A percentile compares a stretch with the other conserved stretches of the same genome.
These are phyloP conservation scores for Hyppa rectilinea DNA, from an alignment of 2,888 invertebrate species.

Conservation along the genomic window DNA sequence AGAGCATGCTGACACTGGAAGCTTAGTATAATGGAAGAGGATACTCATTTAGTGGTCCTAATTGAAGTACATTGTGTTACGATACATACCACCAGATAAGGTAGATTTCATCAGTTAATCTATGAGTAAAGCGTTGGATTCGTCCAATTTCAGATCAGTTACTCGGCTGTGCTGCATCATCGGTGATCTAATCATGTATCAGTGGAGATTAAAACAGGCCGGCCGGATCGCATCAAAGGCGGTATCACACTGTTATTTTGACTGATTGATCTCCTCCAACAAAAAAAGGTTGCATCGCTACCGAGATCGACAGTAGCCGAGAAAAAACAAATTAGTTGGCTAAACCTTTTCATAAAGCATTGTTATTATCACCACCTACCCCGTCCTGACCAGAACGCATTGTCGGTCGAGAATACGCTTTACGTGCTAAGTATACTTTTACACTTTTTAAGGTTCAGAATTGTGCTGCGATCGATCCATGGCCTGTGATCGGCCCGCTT, in stretches of 20 bases:
- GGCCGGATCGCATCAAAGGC: slow-evolving; percentile 90
- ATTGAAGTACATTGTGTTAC: slow-evolving; percentile 56
- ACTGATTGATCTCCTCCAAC: slow-evolving; percentile 89
- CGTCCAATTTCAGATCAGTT: slow-evolving; percentile 87
- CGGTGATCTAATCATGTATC: slow-evolving; percentile 90
- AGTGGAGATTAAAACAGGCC: slow-evolving; percentile 90
- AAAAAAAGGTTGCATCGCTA: slow-evolving; percentile 90
- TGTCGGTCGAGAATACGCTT: slow-evolving; percentile 71
- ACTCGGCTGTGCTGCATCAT: slow-evolving; percentile 89
- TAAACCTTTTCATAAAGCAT: slow-evolving; percentile 90
- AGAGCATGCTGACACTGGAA: slow-evolving; percentile 18
- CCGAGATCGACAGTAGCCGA: slow-evolving; percentile 90
- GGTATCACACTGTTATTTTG: slow-evolving; percentile 91
- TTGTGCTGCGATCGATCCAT: slow-evolving; percentile 62
- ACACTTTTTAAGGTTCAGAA: slow-evolving; percentile 78
- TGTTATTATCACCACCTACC: slow-evolving; percentile 90
- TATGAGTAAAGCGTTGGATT: slow-evolving; percentile 80
- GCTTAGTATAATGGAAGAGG: slow-evolving; percentile 37
- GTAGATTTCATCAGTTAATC: slow-evolving; percentile 78
- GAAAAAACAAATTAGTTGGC: slow-evolving; percentile 91
- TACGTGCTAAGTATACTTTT: slow-evolving; percentile 68
- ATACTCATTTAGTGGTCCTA: slow-evolving; percentile 60
- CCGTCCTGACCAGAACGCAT: slow-evolving; percentile 77
- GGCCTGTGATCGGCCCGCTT: slow-evolving; percentile 67
- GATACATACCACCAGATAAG: slow-evolving; percentile 60